These are phyloP conservation scores for Ditylenchus weischeri DNA, from an alignment of 2,888 invertebrate genomes.

Conservation along the genomic window DNA sequence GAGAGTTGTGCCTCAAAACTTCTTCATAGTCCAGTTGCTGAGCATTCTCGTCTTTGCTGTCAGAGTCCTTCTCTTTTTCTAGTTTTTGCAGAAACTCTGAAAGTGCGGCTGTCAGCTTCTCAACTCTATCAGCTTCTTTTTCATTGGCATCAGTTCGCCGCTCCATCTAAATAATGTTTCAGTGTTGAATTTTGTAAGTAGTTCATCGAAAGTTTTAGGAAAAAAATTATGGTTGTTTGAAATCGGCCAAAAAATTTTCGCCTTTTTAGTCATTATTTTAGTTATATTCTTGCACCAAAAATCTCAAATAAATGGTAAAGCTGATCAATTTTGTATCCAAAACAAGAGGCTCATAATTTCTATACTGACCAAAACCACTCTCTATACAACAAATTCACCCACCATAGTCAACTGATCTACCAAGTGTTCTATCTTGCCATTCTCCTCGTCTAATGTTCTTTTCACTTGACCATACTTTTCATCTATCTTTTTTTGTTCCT, in stretches of 20 bases:
- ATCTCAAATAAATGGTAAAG: too few species aligned
- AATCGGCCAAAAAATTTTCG: too few species aligned
- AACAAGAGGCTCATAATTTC: too few species aligned
- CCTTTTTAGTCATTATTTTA: too few species aligned
- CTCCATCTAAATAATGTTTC: conserved; percentile 17
- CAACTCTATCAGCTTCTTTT: conserved; percentile 13
- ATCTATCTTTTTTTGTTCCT: conserved; percentile 27
- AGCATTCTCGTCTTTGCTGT: background rate
- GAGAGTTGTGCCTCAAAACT: background rate
- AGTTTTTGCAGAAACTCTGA: conserved; percentile 11
- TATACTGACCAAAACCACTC: too few species aligned
- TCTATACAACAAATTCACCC: background rate
- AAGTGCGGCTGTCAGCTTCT: conserved; percentile 3
- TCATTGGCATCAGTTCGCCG: conserved; percentile 31
- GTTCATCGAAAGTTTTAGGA: too few species aligned
- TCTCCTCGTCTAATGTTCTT: conserved; percentile 20
- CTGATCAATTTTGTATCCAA: too few species aligned
- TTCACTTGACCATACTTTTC: conserved; percentile 9
- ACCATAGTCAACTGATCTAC: conserved; percentile 37
- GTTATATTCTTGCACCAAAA: too few species aligned
- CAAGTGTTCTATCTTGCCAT: conserved; percentile 30
- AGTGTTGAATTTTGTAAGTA: background rate
- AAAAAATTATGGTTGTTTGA: too few species aligned
- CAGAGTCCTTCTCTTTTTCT: conserved; percentile 10
- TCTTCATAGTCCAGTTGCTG: conserved; percentile 1